Evolutionary conservation across 2,888 invertebrate genomes (phyloP), one percentile per base, ranked within the genome.

Genomic region (Thalpophila matura): DNA sequence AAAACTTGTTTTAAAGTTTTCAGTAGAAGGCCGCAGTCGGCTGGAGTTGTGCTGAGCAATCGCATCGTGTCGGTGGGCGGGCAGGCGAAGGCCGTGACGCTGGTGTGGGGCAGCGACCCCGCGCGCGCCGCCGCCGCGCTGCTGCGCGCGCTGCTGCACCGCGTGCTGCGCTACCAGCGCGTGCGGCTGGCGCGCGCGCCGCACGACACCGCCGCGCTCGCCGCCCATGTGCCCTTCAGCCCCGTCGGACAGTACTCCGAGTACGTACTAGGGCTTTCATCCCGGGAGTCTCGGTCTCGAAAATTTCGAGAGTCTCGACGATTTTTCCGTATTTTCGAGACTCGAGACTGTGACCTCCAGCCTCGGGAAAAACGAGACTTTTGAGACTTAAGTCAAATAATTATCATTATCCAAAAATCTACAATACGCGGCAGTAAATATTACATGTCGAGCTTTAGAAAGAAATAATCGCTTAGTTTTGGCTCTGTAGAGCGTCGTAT

Each of bases 81-180:
- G 81, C 6, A 1, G 16, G 4, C 16, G 1, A 40, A 6, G 9
- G 18, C 1, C 31, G 42, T 83, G 43, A 7, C 38, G 24, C 97
- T 99, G 66, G 97, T 97, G 93, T 98, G 98, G 91, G 97, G 97
- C 91, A 97, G 96, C 10, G 96, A 95, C 51, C 96, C 96, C 60
- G 89, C 96, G 16, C 96, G 96, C 62, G 96, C 97, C 74, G 96
- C 98, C 35, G 98, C 97, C 92, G 98, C 98, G 77, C 97, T 98
- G 86, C 94, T 99, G 59, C 96, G 96, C 79, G 97, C 97, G 22
- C 95, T 97, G 38, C 93, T 99, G 40, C 98, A 97, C 85, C 89
- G 93, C 45, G 97, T 96, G 86, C 91, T 98, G 61, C 97, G 96
- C 79, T 95, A 93, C 96, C 29, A 97, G 24, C 26, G 24, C 61